These are phyloP conservation scores for Hylomyscus alleni DNA, from an alignment of 2,797 vertebrate species.

Conservation along the genomic window DNA sequence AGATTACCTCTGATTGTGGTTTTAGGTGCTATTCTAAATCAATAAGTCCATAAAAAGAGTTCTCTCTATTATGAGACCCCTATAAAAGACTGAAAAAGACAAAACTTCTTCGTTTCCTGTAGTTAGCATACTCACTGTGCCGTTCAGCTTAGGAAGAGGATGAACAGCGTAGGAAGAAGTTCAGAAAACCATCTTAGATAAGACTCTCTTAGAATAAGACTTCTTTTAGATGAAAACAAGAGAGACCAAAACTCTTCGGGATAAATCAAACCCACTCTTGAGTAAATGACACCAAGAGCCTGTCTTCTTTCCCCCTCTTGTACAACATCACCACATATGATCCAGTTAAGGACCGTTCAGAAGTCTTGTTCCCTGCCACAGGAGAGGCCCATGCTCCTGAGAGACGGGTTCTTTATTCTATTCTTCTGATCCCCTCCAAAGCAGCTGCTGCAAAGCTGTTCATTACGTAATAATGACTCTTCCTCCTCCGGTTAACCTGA, in stretches of 20 bases:
- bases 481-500: background rate
- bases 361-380: background rate
- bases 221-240: background rate
- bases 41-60: background rate
- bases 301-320: background rate
- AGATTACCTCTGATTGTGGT: background rate
- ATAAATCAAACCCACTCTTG: background rate
- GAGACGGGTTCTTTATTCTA: background rate
- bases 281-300: background rate
- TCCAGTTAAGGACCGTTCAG: background rate
- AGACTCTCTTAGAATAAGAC: background rate
- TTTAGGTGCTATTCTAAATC: background rate
- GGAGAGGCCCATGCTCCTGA: background rate
- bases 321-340: accelerated
- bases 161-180: background rate
- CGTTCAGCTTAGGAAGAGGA: background rate
- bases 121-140: no score
- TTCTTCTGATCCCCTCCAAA: background rate
- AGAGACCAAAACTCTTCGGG: background rate
- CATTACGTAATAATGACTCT: background rate
- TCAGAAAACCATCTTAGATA: background rate
- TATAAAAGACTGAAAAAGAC: background rate
- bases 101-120: background rate
- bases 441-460: background rate
- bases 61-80: background rate